Percentiles rank a stretch among this genome's conserved stretches.
Conservation (phyloP, 2,113 vertebrate genomes). For the Rostratula benghalensis region DNA sequence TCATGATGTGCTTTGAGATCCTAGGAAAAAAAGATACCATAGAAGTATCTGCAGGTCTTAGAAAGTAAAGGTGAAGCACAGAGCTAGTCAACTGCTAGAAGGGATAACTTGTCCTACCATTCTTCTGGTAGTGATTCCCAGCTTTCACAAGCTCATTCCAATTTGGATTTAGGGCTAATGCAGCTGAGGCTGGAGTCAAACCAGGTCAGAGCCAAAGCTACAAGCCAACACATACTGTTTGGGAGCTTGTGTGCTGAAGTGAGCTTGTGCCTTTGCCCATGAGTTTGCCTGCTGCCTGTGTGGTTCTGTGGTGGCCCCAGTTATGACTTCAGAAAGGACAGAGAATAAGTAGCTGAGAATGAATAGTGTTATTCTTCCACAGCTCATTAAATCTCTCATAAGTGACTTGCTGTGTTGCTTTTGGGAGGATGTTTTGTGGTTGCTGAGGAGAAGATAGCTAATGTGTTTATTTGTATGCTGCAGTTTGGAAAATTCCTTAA, state of each 20-base stretch:
- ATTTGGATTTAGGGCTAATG: background rate
- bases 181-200: constrained; percentile 21
- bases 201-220: constrained; percentile 29
- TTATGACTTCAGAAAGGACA: background rate
- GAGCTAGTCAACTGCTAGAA: background rate
- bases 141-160: background rate
- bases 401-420: constrained; percentile 44
- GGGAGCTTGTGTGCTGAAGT: background rate
- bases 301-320: constrained; percentile 11
- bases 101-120: background rate
- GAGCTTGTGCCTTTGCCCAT: background rate
- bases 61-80: background rate
- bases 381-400: constrained; percentile 18
- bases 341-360: constrained; percentile 7
- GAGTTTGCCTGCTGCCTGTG: background rate
- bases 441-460: background rate
- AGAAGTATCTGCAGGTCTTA: background rate
- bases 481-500: constrained; percentile 7
- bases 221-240: background rate
- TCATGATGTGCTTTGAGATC: background rate
- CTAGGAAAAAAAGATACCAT: background rate
- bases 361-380: constrained; percentile 17
- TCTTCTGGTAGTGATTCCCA: background rate
- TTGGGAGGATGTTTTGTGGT: constrained; percentile 28
- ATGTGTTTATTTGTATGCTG: constrained; percentile 33